Percentiles rank a stretch among this genome's conserved stretches.
Evolutionary conservation across 1,140 invertebrate species (phyloP).

Genomic region (Babylonia areolata): DNA sequence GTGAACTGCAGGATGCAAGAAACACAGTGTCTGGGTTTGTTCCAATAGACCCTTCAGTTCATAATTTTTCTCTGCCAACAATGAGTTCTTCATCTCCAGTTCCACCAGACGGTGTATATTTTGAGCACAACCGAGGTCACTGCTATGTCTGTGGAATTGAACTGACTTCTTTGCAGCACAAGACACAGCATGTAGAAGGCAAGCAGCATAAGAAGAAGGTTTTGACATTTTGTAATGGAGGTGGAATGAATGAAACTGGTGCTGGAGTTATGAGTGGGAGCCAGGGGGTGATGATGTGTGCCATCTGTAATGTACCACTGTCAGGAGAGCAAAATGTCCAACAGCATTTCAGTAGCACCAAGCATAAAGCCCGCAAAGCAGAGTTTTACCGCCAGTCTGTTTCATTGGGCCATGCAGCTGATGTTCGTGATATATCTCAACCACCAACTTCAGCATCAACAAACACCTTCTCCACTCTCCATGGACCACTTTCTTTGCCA

Average conservation of each 20-base stretch:
- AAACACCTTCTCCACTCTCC: neutral
- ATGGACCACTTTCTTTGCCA: neutral
- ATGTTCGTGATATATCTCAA: neutral
- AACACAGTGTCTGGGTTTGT: neutral
- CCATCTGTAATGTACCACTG: conserved; percentile 57
- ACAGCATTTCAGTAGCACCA: conserved; percentile 56
- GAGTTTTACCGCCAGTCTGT: neutral
- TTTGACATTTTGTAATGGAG: neutral
- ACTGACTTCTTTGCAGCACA: conserved; percentile 51
- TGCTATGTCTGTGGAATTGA: conserved; percentile 58
- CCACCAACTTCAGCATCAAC: no score
- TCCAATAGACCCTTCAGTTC: neutral
- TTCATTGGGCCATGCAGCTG: neutral
- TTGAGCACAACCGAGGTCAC: conserved; percentile 46
- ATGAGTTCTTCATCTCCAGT: neutral
- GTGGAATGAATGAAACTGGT: neutral
- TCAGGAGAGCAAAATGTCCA: conserved; percentile 52
- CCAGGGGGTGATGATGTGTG: conserved; percentile 48
- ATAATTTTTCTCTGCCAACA: neutral
- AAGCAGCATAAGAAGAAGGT: conserved; percentile 49
- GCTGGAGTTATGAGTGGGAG: conserved; percentile 14
- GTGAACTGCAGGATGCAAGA: neutral
- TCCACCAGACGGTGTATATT: conserved; percentile 37
- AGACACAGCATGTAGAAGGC: conserved; percentile 54
- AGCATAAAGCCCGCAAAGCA: conserved; percentile 41